phyloP scores from a whole-genome alignment of 2,888 invertebrate species.

The Drosophila nigritarsus region DNA sequence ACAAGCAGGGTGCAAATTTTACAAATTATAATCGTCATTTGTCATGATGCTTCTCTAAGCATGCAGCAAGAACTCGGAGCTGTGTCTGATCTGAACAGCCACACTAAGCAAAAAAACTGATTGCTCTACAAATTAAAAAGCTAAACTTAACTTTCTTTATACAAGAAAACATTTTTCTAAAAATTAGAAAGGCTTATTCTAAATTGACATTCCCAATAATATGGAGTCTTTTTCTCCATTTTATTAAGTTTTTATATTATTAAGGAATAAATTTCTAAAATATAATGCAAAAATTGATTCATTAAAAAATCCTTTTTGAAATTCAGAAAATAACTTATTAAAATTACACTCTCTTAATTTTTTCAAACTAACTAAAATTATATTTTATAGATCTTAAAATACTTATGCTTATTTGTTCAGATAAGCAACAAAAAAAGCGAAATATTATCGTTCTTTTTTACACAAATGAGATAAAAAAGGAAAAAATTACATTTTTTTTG shows the following conservation, averaged over 20 bases:
- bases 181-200: neutral
- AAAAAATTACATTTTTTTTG: neutral
- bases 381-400: neutral
- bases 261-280: neutral
- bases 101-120: neutral
- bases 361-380: neutral
- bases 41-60: slow-evolving; percentile 61
- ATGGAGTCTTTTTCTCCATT: fast-evolving
- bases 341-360: neutral
- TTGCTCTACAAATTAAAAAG: neutral
- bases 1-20: slow-evolving; percentile 76
- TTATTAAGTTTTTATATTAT: neutral
- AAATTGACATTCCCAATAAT: neutral
- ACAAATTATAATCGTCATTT: slow-evolving; percentile 80
- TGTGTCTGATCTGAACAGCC: neutral
- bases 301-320: neutral
- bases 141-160: too few species aligned
- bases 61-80: slow-evolving; percentile 54
- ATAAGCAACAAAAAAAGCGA: neutral
- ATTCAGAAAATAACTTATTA: neutral
- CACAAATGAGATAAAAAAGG: neutral
- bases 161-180: neutral
- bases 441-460: neutral
- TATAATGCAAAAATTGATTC: neutral
- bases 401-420: neutral